Conservation (phyloP, 1,140 invertebrate species). For the Magallana angulata region DNA sequence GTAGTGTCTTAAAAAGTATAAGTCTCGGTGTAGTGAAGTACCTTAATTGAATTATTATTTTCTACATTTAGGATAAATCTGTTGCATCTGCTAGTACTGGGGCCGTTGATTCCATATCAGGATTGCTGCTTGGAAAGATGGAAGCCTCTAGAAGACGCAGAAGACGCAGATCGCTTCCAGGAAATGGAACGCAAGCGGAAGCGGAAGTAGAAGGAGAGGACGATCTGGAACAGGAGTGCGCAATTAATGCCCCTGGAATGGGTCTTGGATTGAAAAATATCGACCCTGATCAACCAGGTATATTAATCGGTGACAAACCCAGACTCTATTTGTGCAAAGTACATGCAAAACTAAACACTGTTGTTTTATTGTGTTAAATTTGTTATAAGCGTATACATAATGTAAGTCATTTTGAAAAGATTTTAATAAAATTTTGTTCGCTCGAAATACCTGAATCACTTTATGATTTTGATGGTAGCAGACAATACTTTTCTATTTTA, state of each 20-base stretch:
- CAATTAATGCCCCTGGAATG: constrained; percentile 56
- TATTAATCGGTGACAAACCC: background rate
- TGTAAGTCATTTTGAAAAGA: no score
- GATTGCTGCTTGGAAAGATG: constrained; percentile 53
- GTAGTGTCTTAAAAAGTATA: no score
- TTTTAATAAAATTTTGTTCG: no score
- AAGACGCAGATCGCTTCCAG: constrained; percentile 34
- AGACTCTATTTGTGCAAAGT: no score
- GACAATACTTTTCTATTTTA: no score
- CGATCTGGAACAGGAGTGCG: constrained; percentile 54
- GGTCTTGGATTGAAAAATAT: constrained; percentile 65
- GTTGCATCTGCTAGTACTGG: constrained; percentile 44
- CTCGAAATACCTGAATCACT: no score
- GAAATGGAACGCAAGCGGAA: constrained; percentile 17
- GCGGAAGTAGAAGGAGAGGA: constrained; percentile 48
- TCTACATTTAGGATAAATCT: constrained; percentile 40
- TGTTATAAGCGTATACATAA: no score
- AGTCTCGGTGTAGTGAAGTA: no score
- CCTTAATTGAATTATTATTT: background rate
- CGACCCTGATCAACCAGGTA: constrained; percentile 51
- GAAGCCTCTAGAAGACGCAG: constrained; percentile 43
- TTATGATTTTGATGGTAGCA: no score
- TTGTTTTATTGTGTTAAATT: no score
- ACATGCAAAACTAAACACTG: no score
- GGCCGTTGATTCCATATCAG: constrained; percentile 49